A percentile compares a stretch with the other conserved stretches of the same genome.
Conservation (phyloP, 2,888 invertebrate genomes). For the Nomada ferruginata region DNA sequence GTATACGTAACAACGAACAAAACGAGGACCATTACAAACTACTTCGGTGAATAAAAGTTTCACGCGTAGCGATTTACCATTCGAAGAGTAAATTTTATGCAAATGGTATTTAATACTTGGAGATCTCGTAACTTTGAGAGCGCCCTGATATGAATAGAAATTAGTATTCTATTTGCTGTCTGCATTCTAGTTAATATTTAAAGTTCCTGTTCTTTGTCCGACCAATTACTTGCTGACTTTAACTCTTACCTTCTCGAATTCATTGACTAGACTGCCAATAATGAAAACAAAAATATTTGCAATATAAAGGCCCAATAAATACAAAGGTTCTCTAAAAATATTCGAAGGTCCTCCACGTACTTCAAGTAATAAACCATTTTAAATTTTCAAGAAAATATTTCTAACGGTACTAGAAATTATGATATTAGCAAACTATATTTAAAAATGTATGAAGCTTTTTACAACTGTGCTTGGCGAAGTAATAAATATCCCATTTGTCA, state of each 20-base stretch:
- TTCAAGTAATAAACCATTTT: neutral
- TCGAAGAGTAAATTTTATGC: slow-evolving; percentile 59
- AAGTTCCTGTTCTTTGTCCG: slow-evolving; percentile 24
- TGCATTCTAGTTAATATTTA: slow-evolving; percentile 45
- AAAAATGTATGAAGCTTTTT: neutral
- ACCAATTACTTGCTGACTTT: slow-evolving; percentile 36
- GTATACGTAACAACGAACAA: neutral
- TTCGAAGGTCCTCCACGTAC: neutral
- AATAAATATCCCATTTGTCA: neutral
- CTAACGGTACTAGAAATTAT: neutral
- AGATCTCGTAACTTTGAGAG: slow-evolving; percentile 54
- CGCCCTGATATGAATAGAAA: slow-evolving; percentile 56
- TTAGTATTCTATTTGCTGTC: slow-evolving; percentile 55
- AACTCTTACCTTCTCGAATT: slow-evolving; percentile 3
- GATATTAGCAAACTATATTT: neutral
- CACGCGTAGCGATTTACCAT: slow-evolving; percentile 45
- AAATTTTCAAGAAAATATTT: neutral
- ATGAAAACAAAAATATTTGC: neutral
- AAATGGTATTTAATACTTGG: slow-evolving; percentile 56
- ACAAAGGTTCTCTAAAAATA: neutral
- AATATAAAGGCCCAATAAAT: neutral
- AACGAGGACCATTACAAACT: slow-evolving; percentile 33
- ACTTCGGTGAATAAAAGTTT: slow-evolving; percentile 54
- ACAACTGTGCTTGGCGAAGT: neutral
- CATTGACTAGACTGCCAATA: neutral